Evolutionary conservation across 2,797 vertebrate genomes (phyloP), one percentile per base, ranked within the genome.

Genomic region (Meriones psammophilus): DNA sequence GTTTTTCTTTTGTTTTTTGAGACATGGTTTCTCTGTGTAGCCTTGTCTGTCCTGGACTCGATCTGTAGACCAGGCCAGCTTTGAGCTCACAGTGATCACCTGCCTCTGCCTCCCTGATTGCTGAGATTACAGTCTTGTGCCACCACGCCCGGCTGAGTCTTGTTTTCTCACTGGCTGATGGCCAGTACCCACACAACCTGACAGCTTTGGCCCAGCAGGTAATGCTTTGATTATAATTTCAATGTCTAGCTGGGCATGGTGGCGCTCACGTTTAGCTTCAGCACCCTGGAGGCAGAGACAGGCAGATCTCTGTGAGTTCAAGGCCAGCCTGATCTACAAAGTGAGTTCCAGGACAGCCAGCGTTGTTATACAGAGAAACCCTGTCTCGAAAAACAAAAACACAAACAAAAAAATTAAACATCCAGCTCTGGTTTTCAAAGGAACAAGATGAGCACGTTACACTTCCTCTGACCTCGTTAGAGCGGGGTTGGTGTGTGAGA

Each of bases 171-270:
- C 14, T 60, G 56, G 18, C 83, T 22, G 33, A 30, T 10, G 22
- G 56, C 28, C 26, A 22, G 71, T 8, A 28, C 42, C 42, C 46
- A 2, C 0, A 0, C 73, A n/a, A n/a, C 60, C 60, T 77, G 94
- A 89, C 85, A 83, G 85, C 66, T 89, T 94, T 6, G 14, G 74
- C 58, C 33, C 80, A 71, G 54, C 33, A 30, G 18, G 2, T 14
- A 26, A 46, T 18, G 28, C 71, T 91, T 80, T 46, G 74, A 71
- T 95, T 95, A 85, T 85, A 89, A 30, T 64, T 64, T 81, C 69
- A 64, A 91, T 80, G 33, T 50, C 58, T 81, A 81, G 22, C n/a
- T 26, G 4, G 13, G n/a, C 3, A 3, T 39, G n/a, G n/a, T 36
- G 14, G n/a, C 2, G 3, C n/a, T 60, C 3, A 1, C 5, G n/a